Conservation (phyloP, 2,888 invertebrate genomes). For the Drosophila rellima region DNA sequence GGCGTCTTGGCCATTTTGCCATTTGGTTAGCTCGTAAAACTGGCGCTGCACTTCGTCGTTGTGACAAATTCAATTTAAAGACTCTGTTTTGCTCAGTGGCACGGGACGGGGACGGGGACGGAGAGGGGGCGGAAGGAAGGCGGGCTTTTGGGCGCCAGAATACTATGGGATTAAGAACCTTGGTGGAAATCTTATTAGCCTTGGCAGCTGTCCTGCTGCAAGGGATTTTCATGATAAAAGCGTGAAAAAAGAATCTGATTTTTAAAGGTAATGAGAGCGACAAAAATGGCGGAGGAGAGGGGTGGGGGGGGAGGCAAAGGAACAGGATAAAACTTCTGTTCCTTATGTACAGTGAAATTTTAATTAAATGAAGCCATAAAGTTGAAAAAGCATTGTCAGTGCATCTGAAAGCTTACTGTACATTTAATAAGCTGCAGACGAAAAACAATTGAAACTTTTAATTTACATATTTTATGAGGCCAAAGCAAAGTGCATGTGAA, state of each 20-base stretch:
- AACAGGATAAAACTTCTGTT: slow-evolving; percentile 22
- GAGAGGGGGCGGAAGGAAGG: not conserved
- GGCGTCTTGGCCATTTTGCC: slow-evolving; percentile 24
- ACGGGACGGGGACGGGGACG: not conserved
- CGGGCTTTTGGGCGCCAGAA: slow-evolving; percentile 13
- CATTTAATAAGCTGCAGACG: slow-evolving; percentile 32
- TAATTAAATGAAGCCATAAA: slow-evolving; percentile 54
- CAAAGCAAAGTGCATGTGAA: slow-evolving; percentile 41
- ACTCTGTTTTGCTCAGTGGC: not conserved
- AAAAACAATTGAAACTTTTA: slow-evolving; percentile 53
- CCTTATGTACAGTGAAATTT: slow-evolving; percentile 17
- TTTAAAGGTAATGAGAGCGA: slow-evolving; percentile 29
- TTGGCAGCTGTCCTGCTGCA: slow-evolving; percentile 36
- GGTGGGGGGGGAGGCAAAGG: not conserved
- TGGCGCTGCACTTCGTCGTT: slow-evolving; percentile 31
- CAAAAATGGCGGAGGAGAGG: not conserved
- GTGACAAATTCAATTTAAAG: slow-evolving; percentile 52
- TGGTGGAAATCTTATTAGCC: slow-evolving; percentile 51
- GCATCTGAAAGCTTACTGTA: slow-evolving; percentile 35
- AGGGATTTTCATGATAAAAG: slow-evolving; percentile 30
- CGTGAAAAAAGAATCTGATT: slow-evolving; percentile 11
- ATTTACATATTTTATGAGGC: slow-evolving; percentile 62
- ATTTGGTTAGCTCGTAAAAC: slow-evolving; percentile 26
- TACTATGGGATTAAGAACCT: slow-evolving; percentile 35
- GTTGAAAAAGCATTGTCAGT: slow-evolving; percentile 31